phyloP scores from a whole-genome alignment of 2,113 vertebrate genomes.

The Catharus minimus region DNA sequence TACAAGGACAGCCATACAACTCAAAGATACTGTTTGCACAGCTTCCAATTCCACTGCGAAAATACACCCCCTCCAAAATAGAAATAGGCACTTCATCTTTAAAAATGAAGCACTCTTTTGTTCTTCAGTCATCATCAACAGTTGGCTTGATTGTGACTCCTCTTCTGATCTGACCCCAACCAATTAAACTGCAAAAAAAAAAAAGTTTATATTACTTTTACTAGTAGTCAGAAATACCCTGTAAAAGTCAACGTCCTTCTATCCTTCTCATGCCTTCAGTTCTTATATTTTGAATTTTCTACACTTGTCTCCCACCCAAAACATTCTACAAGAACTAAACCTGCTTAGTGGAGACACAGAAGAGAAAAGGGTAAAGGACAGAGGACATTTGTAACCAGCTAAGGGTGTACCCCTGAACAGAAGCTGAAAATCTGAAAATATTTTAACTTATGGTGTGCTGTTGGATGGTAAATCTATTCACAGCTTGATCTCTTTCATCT shows the following conservation, averaged over 20 bases:
- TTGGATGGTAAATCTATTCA: not conserved
- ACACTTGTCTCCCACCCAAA: not conserved
- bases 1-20: slow-evolving; percentile 55
- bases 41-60: slow-evolving; percentile 63
- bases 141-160: slow-evolving; percentile 98
- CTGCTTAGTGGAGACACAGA: not conserved
- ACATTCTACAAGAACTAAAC: not conserved
- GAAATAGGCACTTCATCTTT: slow-evolving; percentile 50
- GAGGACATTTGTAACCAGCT: not conserved
- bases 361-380: not conserved
- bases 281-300: not conserved
- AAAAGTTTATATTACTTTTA: not conserved
- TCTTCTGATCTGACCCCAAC: slow-evolving; percentile 98
- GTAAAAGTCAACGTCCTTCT: not conserved
- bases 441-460: not conserved
- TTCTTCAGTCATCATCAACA: slow-evolving; percentile 92
- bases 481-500: not conserved
- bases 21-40: slow-evolving; percentile 43
- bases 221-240: not conserved
- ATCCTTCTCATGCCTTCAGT: not conserved
- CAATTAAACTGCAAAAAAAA: slow-evolving; percentile 87
- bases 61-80: slow-evolving; percentile 49
- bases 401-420: not conserved
- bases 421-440: not conserved
- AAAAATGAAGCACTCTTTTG: slow-evolving; percentile 51